Evolutionary conservation across 1,140 invertebrate species (phyloP), one percentile per base, ranked within the genome.

Genomic region (Bombus haemorrhoidalis): DNA sequence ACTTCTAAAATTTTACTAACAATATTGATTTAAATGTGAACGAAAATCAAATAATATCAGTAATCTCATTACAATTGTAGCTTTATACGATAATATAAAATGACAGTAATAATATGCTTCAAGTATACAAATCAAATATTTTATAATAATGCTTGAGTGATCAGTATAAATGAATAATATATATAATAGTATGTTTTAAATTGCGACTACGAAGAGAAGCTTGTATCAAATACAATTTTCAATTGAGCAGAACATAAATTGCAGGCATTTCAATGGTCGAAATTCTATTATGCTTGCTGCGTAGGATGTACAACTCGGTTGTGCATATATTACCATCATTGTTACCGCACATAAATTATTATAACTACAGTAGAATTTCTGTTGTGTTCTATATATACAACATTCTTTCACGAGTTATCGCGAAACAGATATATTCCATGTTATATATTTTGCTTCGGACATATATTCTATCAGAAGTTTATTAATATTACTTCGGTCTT

Each of bases 281-380:
- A 76, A 59, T 76, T 59, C 53, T 76, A 76, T 59, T 59, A 76
- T 37, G 74, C 8, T 76, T 57, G 25, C 74, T 39, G 34, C 13
- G 39, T 22, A 37, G 74, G 53, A 76, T 76, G 22, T 15, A 37
- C 53, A 76, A 76, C 74, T 53, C 47, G 18, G 34, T 76, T 76
- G 43, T 57, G 53, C 74, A 37, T 76, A 59, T 76, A 76, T 59
- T 76, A 76, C 74, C 34, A 76, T 76, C 74, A 57, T 59, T 76
- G 74, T 76, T 59, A 39, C 53, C 53, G 74, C 25, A 37, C 13
- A 59, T 59, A 53, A 76, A 76, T 76, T 76, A 76, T 59, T 76
- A 53, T 59, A 76, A 59, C 74, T n/a, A 59, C 34, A n/a, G 39
- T 41, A 37, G 43, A 71, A 41, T 75, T 18, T 28, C 32, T 18